Conservation (phyloP, 2,888 invertebrate species). For the Euzophera pinguis region DNA sequence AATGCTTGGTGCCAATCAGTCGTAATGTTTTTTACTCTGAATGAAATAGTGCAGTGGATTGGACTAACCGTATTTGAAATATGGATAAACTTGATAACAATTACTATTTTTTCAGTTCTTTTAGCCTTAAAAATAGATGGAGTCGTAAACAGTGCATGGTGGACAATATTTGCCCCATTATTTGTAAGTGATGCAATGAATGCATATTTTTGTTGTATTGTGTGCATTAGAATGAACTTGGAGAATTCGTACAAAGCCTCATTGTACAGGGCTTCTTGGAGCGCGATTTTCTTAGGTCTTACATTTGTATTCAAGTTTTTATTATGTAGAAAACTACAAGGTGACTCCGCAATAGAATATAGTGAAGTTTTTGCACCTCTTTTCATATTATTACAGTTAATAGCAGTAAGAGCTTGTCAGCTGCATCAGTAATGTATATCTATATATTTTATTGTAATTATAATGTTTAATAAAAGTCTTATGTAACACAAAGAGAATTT, state of each 20-base stretch:
- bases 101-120: constrained; percentile 91
- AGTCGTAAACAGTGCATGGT: constrained; percentile 86
- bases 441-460: constrained; percentile 4
- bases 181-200: constrained; percentile 96
- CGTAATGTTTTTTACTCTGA: constrained; percentile 91
- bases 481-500: constrained; percentile 17
- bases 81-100: constrained; percentile 91
- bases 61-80: constrained; percentile 97
- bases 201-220: constrained; percentile 96
- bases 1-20: constrained; percentile 64
- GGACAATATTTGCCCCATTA: constrained; percentile 93
- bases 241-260: constrained; percentile 89
- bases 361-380: constrained; percentile 96
- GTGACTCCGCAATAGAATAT: constrained; percentile 89
- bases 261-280: constrained; percentile 90
- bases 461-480: constrained; percentile 18
- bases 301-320: constrained; percentile 95
- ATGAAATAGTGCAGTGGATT: constrained; percentile 95
- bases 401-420: constrained; percentile 96
- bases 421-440: constrained; percentile 72
- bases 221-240: constrained; percentile 94
- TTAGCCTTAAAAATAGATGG: constrained; percentile 89
- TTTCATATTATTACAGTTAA: constrained; percentile 92
- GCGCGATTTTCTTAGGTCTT: constrained; percentile 88
- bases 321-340: constrained; percentile 91